A percentile compares a stretch with the other conserved stretches of the same genome.
phyloP scores from a whole-genome alignment of 2,888 invertebrate genomes.

The Crematogaster levior region DNA sequence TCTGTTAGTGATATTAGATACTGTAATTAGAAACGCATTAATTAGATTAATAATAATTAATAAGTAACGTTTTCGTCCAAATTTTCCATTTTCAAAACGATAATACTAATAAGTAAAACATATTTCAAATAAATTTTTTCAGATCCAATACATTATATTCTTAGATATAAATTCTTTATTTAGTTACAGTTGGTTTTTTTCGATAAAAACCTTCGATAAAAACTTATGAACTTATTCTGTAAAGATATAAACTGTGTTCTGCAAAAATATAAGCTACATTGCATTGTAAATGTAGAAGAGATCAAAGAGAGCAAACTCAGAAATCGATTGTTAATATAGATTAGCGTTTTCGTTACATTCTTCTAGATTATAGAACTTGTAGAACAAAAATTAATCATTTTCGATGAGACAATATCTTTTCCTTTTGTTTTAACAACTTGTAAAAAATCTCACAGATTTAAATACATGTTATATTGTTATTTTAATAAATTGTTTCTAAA shows the following conservation, averaged over 20 bases:
- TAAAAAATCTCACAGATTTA: neutral
- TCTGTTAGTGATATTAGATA: neutral
- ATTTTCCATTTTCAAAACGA: neutral
- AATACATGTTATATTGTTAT: neutral
- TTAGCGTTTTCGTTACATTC: too few species aligned
- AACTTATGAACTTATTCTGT: too few species aligned
- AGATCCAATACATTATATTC: neutral
- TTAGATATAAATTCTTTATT: too few species aligned
- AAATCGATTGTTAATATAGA: too few species aligned
- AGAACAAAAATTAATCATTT: too few species aligned
- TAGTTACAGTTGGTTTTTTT: neutral
- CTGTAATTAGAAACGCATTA: neutral
- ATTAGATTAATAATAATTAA: too few species aligned
- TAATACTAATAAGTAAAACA: neutral
- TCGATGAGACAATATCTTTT: neutral
- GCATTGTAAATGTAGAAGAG: too few species aligned
- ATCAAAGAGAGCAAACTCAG: too few species aligned
- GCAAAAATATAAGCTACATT: too few species aligned
- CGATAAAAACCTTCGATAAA: too few species aligned
- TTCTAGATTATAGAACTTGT: too few species aligned
- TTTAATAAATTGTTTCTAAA: neutral
- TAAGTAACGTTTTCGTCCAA: neutral
- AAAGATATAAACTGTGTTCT: too few species aligned
- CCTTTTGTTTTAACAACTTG: neutral
- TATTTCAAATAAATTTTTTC: neutral